phyloP scores from a whole-genome alignment of 2,113 vertebrate genomes.

The Myotis lucifugus region DNA sequence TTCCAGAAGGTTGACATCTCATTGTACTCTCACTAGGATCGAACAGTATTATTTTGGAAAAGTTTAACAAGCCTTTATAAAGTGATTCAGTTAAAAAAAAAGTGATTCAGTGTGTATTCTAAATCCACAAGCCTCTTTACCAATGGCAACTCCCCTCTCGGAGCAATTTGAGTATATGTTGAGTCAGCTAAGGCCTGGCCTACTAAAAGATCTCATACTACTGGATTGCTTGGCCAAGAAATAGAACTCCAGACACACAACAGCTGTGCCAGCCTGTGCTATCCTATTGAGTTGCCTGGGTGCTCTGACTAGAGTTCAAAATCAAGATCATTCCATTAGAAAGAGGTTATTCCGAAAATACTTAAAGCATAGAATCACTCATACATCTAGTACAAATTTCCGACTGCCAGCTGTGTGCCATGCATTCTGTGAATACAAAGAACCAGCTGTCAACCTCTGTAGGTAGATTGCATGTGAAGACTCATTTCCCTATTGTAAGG shows the following conservation, averaged over 20 bases:
- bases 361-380: neutral
- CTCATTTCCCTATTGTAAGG: neutral
- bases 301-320: neutral
- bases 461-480: neutral
- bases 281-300: neutral
- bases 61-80: neutral
- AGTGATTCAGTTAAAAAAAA: too few species aligned
- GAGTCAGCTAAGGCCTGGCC: slow-evolving; percentile 40
- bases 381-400: neutral
- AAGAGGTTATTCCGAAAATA: neutral
- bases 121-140: neutral
- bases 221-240: neutral
- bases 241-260: neutral
- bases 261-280: neutral
- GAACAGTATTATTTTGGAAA: slow-evolving; percentile 21
- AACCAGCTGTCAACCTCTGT: neutral
- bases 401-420: neutral
- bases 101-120: neutral
- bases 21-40: neutral
- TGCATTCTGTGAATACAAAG: neutral
- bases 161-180: neutral
- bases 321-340: neutral
- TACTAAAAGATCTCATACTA: neutral
- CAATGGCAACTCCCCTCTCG: neutral
- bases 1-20: neutral